phyloP scores from a whole-genome alignment of 2,797 vertebrate genomes.

The Gallinago nigripennis region DNA sequence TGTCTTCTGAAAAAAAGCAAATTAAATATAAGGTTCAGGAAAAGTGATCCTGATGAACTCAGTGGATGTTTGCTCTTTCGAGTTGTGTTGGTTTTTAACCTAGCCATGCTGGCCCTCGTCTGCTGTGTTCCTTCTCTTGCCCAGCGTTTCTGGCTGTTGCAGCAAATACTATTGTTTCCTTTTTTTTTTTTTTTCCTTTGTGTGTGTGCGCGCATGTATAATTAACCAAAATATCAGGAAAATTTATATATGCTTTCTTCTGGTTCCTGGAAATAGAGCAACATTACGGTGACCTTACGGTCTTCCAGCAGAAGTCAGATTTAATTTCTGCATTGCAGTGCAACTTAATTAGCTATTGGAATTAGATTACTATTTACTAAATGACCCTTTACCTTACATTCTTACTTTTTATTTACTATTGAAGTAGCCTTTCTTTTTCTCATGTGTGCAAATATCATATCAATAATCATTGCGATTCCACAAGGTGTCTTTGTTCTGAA shows the following conservation, averaged over 20 bases:
- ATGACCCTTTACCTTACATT: constrained; percentile 66
- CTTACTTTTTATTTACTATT: constrained; percentile 78
- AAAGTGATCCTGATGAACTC: background rate
- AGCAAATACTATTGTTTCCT: background rate
- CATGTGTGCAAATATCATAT: constrained; percentile 71
- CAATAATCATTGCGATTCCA: constrained; percentile 71
- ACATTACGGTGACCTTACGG: background rate
- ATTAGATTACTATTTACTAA: constrained; percentile 50
- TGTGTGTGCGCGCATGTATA: background rate
- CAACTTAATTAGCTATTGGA: constrained; percentile 51
- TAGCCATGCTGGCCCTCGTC: background rate
- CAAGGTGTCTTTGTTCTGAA: constrained; percentile 79
- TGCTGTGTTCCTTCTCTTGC: background rate
- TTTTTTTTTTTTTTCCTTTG: background rate
- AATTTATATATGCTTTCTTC: constrained; percentile 43
- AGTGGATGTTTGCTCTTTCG: background rate
- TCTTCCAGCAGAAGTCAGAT: constrained; percentile 50
- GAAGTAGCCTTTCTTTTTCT: constrained; percentile 68
- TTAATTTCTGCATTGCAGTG: constrained; percentile 52
- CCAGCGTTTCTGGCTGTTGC: background rate
- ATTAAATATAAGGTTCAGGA: background rate
- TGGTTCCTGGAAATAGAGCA: constrained; percentile 59
- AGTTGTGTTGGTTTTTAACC: background rate
- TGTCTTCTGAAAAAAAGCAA: background rate
- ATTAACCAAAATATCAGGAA: constrained; percentile 45